These are phyloP conservation scores for Asbolus verrucosus DNA, from an alignment of 1,140 invertebrate species.

Conservation along the genomic window DNA sequence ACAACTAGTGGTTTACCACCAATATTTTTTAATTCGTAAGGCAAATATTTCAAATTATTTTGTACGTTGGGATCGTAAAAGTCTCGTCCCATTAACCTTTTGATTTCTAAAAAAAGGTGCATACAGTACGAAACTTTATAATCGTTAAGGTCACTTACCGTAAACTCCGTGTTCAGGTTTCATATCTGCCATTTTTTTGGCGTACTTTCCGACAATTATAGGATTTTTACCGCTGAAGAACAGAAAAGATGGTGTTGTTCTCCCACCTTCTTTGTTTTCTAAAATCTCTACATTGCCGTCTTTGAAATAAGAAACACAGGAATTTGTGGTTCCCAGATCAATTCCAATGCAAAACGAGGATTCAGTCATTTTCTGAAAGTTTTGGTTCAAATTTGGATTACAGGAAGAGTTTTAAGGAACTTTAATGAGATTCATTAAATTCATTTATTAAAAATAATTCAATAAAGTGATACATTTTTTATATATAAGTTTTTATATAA, in stretches of 20 bases:
- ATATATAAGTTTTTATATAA: too few relatives aligned
- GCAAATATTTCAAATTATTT: slow-evolving; percentile 5
- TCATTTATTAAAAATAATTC: too few relatives aligned
- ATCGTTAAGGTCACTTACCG: slow-evolving; percentile 78
- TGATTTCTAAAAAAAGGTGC: slow-evolving; percentile 4
- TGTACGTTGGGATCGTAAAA: neutral
- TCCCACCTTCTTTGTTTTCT: slow-evolving; percentile 84
- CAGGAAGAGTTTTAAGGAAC: too few relatives aligned
- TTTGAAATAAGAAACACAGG: slow-evolving; percentile 19
- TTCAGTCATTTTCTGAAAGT: too few relatives aligned
- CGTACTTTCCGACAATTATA: slow-evolving; percentile 64
- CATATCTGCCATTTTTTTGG: neutral
- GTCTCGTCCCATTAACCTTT: slow-evolving; percentile 8
- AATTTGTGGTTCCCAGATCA: slow-evolving; percentile 42
- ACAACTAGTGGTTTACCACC: neutral
- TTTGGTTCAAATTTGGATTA: too few relatives aligned
- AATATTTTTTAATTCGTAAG: neutral
- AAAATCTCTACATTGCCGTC: slow-evolving; percentile 77
- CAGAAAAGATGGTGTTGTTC: slow-evolving; percentile 78
- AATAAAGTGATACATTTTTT: too few relatives aligned
- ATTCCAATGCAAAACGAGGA: too few relatives aligned
- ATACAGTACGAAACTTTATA: neutral
- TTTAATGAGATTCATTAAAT: too few relatives aligned
- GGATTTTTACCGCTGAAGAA: too few relatives aligned
- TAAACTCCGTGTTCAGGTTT: slow-evolving; percentile 21